Evolutionary conservation across 2,797 vertebrate genomes (phyloP).

Genomic region (Notamacropus eugenii): DNA sequence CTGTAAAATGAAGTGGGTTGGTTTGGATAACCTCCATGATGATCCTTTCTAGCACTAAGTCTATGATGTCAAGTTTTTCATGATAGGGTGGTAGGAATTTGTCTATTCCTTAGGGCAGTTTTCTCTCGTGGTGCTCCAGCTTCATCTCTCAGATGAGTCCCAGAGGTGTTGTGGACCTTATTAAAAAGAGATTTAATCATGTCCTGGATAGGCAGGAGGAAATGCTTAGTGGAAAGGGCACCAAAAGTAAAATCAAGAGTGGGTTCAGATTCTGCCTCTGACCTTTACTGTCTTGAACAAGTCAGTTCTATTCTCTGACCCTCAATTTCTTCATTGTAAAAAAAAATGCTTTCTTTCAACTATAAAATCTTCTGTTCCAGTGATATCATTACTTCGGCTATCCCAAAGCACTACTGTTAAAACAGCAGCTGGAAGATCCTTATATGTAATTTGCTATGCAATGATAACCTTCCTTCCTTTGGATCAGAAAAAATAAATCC

Average conservation of each 20-base stretch:
- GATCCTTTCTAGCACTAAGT: not conserved
- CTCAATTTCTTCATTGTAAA: not conserved
- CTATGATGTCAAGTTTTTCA: not conserved
- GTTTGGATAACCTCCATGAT: not conserved
- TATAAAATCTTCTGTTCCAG: not conserved
- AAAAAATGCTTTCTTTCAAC: not conserved
- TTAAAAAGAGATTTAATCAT: not conserved
- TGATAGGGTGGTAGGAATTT: not conserved
- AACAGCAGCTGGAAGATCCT: not conserved
- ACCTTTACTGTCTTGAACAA: not conserved
- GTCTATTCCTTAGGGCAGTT: not conserved
- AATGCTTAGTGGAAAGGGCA: not conserved
- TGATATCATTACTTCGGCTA: not conserved
- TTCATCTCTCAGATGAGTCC: not conserved
- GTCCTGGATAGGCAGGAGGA: not conserved
- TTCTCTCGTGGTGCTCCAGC: not conserved
- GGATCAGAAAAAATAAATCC: not conserved
- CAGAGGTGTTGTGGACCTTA: not conserved
- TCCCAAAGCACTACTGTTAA: not conserved
- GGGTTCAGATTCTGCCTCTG: not conserved
- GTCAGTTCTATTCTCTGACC: not conserved
- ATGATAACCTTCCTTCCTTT: not conserved
- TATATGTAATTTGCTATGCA: not conserved
- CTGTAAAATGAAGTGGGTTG: constrained; percentile 31
- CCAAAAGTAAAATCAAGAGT: not conserved